Percentiles rank a stretch among this genome's conserved stretches.
Conservation (phyloP, 2,888 invertebrate genomes). For the Creontiades dilutus region DNA sequence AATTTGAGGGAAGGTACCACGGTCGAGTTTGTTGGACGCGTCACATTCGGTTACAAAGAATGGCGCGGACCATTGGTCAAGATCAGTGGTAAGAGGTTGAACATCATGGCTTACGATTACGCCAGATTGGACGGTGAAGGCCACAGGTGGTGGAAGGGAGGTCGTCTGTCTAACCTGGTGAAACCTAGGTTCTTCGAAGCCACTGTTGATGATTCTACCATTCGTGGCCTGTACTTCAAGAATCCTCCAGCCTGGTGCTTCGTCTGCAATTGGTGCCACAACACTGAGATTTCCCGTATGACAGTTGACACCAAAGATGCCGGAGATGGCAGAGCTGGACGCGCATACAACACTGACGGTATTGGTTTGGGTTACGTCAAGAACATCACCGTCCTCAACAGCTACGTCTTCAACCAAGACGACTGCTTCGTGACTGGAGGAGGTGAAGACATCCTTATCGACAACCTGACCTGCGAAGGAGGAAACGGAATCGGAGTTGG, state of each 20-base stretch:
- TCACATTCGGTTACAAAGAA: constrained; percentile 53
- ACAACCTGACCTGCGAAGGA: constrained; percentile 41
- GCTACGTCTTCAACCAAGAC: constrained; percentile 55
- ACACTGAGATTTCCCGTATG: constrained; percentile 19
- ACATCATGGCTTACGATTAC: background rate
- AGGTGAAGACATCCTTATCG: constrained; percentile 22
- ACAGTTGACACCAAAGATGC: constrained; percentile 48
- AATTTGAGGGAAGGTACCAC: constrained; percentile 5
- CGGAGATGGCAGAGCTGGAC: constrained; percentile 29
- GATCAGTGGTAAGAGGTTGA: background rate
- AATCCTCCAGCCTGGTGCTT: constrained; percentile 35
- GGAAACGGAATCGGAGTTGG: constrained; percentile 49
- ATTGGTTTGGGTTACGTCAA: constrained; percentile 34
- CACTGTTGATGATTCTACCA: constrained; percentile 27
- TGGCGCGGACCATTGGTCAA: constrained; percentile 48
- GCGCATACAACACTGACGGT: constrained; percentile 53
- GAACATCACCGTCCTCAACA: constrained; percentile 9
- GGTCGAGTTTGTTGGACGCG: constrained; percentile 22
- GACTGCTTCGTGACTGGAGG: constrained; percentile 33
- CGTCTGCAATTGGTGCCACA: constrained; percentile 41
- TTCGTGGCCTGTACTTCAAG: constrained; percentile 22
- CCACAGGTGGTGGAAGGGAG: constrained; percentile 34
- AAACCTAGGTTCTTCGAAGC: constrained; percentile 50
- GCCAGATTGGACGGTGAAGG: constrained; percentile 46
- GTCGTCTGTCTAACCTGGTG: background rate